phyloP scores from a whole-genome alignment of 2,888 invertebrate genomes.

The Caenorhabditis panamensis region DNA sequence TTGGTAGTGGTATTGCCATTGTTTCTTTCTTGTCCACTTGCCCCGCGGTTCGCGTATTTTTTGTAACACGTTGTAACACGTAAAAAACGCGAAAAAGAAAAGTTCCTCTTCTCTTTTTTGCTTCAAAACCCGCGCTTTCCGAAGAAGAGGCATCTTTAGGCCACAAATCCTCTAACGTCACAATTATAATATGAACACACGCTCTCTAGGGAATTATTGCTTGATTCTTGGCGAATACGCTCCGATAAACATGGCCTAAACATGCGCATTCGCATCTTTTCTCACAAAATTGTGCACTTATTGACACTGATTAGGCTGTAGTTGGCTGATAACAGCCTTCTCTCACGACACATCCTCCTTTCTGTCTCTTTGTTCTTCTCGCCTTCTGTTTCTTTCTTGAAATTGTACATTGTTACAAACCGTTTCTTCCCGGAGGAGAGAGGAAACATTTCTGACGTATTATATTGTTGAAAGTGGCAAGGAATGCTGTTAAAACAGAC shows the following conservation, averaged over 20 bases:
- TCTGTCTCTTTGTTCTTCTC: constrained; percentile 12
- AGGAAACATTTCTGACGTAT: constrained; percentile 23
- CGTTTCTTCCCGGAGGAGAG: not conserved
- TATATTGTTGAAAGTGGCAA: constrained; percentile 40
- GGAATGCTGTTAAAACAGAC: constrained; percentile 48
- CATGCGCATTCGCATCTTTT: constrained; percentile 31
- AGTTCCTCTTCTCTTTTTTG: not conserved
- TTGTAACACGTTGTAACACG: constrained; percentile 5
- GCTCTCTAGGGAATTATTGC: constrained; percentile 38
- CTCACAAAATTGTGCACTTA: constrained; percentile 2
- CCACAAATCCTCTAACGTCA: constrained; percentile 32
- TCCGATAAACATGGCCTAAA: not conserved
- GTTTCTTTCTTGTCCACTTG: constrained; percentile 7
- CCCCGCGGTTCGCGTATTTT: constrained; percentile 5
- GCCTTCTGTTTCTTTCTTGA: not conserved
- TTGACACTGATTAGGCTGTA: not conserved
- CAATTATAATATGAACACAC: constrained; percentile 57
- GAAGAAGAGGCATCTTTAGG: not conserved
- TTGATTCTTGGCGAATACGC: constrained; percentile 19
- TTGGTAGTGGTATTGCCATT: constrained; percentile 11
- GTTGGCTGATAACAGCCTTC: constrained; percentile 4
- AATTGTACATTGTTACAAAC: constrained; percentile 15
- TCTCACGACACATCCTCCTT: too few relatives aligned
- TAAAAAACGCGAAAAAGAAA: not conserved
- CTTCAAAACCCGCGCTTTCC: constrained; percentile 31